phyloP scores from a whole-genome alignment of 2,797 vertebrate species.

The Halcyon badia region DNA sequence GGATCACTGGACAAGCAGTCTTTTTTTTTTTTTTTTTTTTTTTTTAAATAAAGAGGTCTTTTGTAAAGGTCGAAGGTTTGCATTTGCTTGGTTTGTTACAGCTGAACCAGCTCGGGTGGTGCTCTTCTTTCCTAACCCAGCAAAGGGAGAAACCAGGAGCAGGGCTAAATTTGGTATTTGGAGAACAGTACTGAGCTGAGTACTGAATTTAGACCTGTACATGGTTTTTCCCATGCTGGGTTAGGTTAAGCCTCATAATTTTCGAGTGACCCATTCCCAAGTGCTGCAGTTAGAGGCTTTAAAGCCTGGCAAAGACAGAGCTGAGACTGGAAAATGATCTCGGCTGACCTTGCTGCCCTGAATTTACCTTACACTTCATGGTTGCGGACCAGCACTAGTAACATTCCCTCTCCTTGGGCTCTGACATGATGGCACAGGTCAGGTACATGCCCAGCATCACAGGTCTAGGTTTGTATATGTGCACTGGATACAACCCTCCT shows the following conservation, averaged over 20 bases:
- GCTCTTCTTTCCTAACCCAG: background rate
- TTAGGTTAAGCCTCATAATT: background rate
- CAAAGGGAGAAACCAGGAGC: rapidly evolving
- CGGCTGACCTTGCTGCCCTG: background rate
- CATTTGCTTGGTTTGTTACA: background rate
- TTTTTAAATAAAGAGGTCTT: background rate
- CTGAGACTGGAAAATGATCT: background rate
- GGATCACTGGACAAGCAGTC: background rate
- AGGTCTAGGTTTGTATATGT: rapidly evolving
- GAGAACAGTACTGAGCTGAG: background rate
- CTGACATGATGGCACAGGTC: rapidly evolving
- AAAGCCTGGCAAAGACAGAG: background rate
- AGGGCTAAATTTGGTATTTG: background rate
- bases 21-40: background rate
- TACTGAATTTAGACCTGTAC: background rate
- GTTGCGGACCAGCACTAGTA: background rate
- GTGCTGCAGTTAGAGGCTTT: background rate
- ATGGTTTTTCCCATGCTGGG: background rate
- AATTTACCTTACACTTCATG: background rate
- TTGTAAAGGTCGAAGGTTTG: background rate
- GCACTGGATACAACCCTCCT: background rate
- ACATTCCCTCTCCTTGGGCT: background rate
- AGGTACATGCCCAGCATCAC: rapidly evolving
- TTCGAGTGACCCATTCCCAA: background rate
- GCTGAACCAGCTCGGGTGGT: background rate